These are phyloP conservation scores for Ammodytes dubius DNA, from an alignment of 2,113 vertebrate species.

Conservation along the genomic window DNA sequence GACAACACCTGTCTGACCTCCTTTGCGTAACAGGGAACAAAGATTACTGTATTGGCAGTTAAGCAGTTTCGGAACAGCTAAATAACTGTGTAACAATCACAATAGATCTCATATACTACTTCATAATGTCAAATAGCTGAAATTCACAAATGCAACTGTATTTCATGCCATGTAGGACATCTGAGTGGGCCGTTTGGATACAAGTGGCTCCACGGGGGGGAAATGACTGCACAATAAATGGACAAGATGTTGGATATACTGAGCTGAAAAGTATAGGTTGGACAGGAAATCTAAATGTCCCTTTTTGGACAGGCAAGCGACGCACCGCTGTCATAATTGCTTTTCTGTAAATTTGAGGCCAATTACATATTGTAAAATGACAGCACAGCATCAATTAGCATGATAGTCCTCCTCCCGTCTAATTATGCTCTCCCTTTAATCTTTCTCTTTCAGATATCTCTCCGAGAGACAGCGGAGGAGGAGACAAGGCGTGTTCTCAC, in stretches of 20 bases:
- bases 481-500: conserved; percentile 58
- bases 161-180: conserved; percentile 13
- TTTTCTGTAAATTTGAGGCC: conserved; percentile 67
- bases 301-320: conserved; percentile 55
- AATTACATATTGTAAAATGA: conserved; percentile 76
- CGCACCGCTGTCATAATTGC: conserved; percentile 51
- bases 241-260: conserved; percentile 2
- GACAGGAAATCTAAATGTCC: conserved; percentile 41
- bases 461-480: conserved; percentile 59
- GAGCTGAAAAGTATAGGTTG: conserved; percentile 16
- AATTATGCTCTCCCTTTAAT: conserved; percentile 75
- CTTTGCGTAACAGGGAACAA: conserved; percentile 38
- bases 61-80: conserved; percentile 1
- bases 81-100: conserved; percentile 2
- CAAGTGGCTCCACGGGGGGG: background rate
- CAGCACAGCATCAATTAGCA: conserved; percentile 72
- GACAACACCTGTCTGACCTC: conserved; percentile 38
- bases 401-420: conserved; percentile 68
- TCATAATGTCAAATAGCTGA: conserved; percentile 3
- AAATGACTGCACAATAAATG: conserved; percentile 31
- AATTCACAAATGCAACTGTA: conserved; percentile 13
- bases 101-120: conserved; percentile 13
- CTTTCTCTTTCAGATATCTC: conserved; percentile 65
- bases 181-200: background rate
- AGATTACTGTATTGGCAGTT: conserved; percentile 17